Base-by-base conservation (phyloP, 1,140 invertebrate species). In the Zaprionus nigranus region DNA sequence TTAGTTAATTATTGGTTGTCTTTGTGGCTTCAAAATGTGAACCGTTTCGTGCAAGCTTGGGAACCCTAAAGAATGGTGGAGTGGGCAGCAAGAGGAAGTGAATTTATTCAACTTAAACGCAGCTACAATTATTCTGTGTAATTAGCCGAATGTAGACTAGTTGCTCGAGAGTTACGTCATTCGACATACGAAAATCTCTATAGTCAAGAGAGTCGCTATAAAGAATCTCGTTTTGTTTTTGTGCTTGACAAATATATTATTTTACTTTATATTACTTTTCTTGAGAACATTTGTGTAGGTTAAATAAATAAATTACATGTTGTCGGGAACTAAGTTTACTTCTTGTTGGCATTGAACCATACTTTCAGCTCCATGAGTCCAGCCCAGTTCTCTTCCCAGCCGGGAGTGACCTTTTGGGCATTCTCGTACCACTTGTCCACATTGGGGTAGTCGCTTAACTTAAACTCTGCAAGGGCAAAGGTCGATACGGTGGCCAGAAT, bases 341-440 rank as follows among this genome's bases (percentile, higher is more conserved):
- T 57, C 17, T 54, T 30, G 3, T 69, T 61, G 0, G 71, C 20
- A 0, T 59, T 34, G 2, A 84, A 20, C n/a, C 61, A 75, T 1
- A 60, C 38, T 22, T 88, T 91, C 26, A 82, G 46, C 12, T 82
- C 59, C 26, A 62, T 2, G 12, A 91, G 36, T 2, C 81, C 83
- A 46, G 69, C 75, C 79, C 68, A 73, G 67, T 88, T 88, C 34
- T 91, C 79, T 2, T 68, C 75, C 88, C 88, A 91, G 11, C 95
- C 96, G 1, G 96, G 95, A 9, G 95, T 95, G 1, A 94, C 94
- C 17, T 91, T 92, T 91, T 96, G 96, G 26, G 96, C 94, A 67
- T 94, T 95, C 24, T 95, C 94, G 68, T 95, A 94, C 96, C 97
- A 97, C 66, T 93, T 94, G 34, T 79, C 88, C 49, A 97, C 94